These are phyloP conservation scores for Xiphophorus couchianus DNA, from an alignment of 2,113 vertebrate genomes.

Conservation along the genomic window DNA sequence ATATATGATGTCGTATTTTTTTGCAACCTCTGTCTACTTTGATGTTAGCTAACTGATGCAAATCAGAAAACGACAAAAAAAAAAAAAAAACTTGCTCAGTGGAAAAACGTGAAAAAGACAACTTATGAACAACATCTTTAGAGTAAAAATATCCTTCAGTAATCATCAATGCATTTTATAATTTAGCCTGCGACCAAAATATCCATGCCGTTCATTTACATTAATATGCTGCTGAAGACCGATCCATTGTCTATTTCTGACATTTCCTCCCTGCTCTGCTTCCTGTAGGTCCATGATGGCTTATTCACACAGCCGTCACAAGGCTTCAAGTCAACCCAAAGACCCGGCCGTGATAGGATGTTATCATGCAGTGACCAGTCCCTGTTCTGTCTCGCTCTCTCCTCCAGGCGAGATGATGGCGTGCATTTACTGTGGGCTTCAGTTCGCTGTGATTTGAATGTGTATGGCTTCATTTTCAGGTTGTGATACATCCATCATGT, in stretches of 20 bases:
- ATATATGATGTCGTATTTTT: too few relatives aligned
- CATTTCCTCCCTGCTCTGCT: background rate
- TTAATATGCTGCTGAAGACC: too few relatives aligned
- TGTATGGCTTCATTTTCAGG: conserved; percentile 66
- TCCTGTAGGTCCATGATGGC: conserved; percentile 3
- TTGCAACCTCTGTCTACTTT: too few relatives aligned
- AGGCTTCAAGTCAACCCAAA: conserved; percentile 12
- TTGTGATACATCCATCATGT: conserved; percentile 64
- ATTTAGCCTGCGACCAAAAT: too few relatives aligned
- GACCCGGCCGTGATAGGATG: conserved; percentile 22
- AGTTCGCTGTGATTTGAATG: conserved; percentile 64
- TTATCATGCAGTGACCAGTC: conserved; percentile 30
- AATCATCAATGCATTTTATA: too few relatives aligned
- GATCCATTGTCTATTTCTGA: background rate
- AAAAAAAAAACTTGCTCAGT: too few relatives aligned
- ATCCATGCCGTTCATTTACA: too few relatives aligned
- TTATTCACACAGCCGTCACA: conserved; percentile 1
- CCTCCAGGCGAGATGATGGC: conserved; percentile 46
- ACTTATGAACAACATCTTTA: too few relatives aligned
- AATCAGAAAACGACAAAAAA: too few relatives aligned
- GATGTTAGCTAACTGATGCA: too few relatives aligned
- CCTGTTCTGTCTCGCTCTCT: conserved; percentile 10
- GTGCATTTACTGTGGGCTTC: conserved; percentile 26
- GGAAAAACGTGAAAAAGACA: too few relatives aligned
- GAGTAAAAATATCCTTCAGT: too few relatives aligned